Base-by-base conservation (phyloP, 2,888 invertebrate genomes). In the Noctua fimbriata region DNA sequence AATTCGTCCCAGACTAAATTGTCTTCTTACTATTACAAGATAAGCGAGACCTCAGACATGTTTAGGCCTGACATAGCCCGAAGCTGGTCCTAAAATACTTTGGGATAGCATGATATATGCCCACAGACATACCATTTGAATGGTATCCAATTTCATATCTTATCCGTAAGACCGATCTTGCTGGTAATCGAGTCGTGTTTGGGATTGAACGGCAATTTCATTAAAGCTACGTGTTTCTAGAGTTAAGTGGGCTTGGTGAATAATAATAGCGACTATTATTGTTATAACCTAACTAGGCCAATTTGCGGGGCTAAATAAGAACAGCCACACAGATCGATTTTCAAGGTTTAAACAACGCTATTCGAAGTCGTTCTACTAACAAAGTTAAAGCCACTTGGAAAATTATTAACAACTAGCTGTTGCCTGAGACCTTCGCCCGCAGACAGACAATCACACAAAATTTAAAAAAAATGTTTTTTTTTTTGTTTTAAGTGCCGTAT, bases 101-200 rank as follows among this genome's bases (percentile, higher is more conserved):
- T n/a, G 16, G 52, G 60, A 44, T 47, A 44, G 9, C 2, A n/a
- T 69, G 83, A 77, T 63, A 6, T 66, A 76, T 82, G 60, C 28
- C 36, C 18, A 24, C 18, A 18, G 58, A 36, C 10, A 67, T 69
- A 1, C 52, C 28, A 82, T 83, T 81, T 76, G 52, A 82, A 75
- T 79, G 55, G 70, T 74, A 86, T 83, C 86, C 86, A 83, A 83
- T 84, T 86, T 70, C 69, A 86, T 79, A 82, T 83, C 49, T 58
- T 70, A 83, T 83, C 72, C 47, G 18, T 1, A 16, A 1, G 69
- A 28, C 83, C 83, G 69, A 82, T 83, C 83, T 77, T 1, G 3
- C 41, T 52, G 12, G 69, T 77, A 77, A 81, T 77, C 36, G 78
- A 47, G 52, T 55, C 28, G n/a, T 55, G 36, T 55, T 28, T 69